These are phyloP conservation scores for Sclerodermus sp. DNA, from an alignment of 2,888 invertebrate species.

Conservation along the genomic window DNA sequence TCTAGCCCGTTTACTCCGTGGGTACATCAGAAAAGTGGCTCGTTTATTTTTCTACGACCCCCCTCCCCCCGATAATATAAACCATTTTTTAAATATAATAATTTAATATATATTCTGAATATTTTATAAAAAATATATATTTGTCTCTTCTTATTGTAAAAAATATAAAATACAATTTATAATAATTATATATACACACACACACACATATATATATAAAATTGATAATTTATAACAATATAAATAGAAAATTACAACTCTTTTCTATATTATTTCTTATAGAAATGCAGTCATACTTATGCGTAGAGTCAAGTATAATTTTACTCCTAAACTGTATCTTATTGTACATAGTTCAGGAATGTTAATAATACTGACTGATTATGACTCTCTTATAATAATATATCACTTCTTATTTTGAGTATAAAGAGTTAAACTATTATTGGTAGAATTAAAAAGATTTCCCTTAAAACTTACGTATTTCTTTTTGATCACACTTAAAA, in stretches of 20 bases:
- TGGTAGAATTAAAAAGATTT: no score
- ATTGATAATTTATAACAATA: not conserved
- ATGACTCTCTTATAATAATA: not conserved
- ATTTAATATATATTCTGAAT: no score
- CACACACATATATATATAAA: not conserved
- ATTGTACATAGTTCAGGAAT: slow-evolving; percentile 15
- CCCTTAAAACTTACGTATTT: not conserved
- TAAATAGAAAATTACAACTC: not conserved
- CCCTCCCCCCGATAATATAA: no score
- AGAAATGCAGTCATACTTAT: not conserved
- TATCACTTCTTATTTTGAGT: not conserved
- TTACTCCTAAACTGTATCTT: not conserved
- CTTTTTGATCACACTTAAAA: not conserved
- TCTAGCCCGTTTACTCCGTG: no score
- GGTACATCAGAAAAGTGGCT: no score
- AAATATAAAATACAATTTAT: no score
- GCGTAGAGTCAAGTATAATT: not conserved
- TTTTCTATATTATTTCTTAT: not conserved
- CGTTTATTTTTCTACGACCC: no score
- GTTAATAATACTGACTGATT: slow-evolving; percentile 21
- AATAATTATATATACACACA: slow-evolving; percentile 3
- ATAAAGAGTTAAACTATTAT: not conserved
- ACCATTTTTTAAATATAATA: no score
- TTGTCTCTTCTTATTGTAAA: no score
- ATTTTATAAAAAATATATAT: no score